Conservation (phyloP, 2,888 invertebrate species). For the Xestia sexstrigata region DNA sequence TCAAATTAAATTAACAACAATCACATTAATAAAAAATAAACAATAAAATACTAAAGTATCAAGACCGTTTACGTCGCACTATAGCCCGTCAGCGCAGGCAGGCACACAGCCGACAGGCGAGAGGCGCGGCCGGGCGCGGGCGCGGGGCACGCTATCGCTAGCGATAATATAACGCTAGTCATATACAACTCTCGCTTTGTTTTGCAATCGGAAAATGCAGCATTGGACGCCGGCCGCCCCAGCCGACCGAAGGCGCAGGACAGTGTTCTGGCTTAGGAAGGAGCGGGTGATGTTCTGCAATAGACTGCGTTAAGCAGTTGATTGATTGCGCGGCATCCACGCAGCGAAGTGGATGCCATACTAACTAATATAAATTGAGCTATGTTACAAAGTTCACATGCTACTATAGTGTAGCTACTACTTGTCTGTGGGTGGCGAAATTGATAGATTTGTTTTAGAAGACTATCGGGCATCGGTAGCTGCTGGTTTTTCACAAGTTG, state of each 20-base stretch:
- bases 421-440: not conserved
- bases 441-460: not conserved
- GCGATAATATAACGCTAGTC: not conserved
- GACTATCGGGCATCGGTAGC: not conserved
- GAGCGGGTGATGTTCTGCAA: not conserved
- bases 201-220: not conserved
- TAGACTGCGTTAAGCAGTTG: not conserved
- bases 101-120: slow-evolving; percentile 75
- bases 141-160: not conserved
- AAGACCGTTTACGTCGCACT: slow-evolving; percentile 68
- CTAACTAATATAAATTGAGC: not conserved
- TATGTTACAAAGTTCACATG: not conserved
- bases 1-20: not conserved
- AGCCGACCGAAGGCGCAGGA: too few species aligned
- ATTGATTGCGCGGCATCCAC: slow-evolving; percentile 21
- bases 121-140: slow-evolving; percentile 78
- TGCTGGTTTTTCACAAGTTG: not conserved
- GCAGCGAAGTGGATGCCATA: slow-evolving; percentile 6
- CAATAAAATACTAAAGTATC: slow-evolving; percentile 72
- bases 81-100: slow-evolving; percentile 75
- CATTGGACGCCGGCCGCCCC: not conserved
- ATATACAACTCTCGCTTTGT: not conserved
- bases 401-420: not conserved
- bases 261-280: not conserved
- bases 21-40: not conserved